These are phyloP conservation scores for Cuniculus paca DNA, from an alignment of 2,797 vertebrate species.

Conservation along the genomic window DNA sequence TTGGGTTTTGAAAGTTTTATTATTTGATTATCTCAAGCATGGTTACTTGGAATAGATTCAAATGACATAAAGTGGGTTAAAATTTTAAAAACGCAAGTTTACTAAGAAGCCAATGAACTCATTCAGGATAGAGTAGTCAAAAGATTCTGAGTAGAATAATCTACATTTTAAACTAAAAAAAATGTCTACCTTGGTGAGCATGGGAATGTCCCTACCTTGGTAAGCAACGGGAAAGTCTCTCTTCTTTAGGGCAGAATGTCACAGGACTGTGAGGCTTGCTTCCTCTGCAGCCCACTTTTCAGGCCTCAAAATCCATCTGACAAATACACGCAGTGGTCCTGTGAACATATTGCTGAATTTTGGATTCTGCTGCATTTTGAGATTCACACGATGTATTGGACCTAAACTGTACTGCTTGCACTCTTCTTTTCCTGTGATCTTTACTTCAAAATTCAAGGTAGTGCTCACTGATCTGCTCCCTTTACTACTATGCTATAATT, in stretches of 20 bases:
- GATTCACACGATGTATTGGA: neutral
- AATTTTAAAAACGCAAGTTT: neutral
- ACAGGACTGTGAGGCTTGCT: too few species aligned
- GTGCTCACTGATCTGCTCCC: neutral
- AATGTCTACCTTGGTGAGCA: neutral
- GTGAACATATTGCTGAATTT: neutral
- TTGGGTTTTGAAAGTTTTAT: neutral
- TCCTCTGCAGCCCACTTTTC: neutral
- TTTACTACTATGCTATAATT: neutral
- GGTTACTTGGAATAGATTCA: neutral
- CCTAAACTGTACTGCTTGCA: too few species aligned
- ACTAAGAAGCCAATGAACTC: neutral
- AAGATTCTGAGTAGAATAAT: neutral
- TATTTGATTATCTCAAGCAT: neutral
- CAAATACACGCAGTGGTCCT: rapidly evolving
- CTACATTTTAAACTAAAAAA: neutral
- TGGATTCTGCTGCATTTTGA: neutral
- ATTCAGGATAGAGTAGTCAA: neutral
- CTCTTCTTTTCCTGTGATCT: neutral
- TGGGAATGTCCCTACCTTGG: too few species aligned
- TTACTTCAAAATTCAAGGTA: neutral
- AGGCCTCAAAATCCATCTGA: neutral
- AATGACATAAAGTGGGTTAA: neutral
- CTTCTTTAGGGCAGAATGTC: neutral
- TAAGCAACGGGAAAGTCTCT: too few species aligned